Evolutionary conservation across 2,888 invertebrate genomes (phyloP), one percentile per base, ranked within the genome.

Genomic region (Pammene aurita): DNA sequence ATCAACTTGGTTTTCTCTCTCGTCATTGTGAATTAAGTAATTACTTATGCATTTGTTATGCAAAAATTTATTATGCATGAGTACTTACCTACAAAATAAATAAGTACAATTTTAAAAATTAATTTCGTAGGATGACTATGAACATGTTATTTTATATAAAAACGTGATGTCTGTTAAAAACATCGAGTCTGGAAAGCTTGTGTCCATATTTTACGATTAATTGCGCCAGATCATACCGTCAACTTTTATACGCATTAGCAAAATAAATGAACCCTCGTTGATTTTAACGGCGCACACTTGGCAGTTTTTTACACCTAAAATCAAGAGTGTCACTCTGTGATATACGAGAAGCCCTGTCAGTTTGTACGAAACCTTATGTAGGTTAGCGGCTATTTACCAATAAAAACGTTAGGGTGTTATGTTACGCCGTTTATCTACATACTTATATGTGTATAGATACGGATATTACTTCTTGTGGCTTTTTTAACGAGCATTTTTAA

Each of bases 261-360:
- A 44, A 44, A 11, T 13, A 44, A 67, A 46, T 41, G 67, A 63
- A 67, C 67, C 67, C 55, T n/a, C 13, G 5, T 44, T 16, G 16
- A 35, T 44, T 13, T 52, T 34, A 0, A 46, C 48, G 9, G 26
- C 58, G 18, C 60, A 16, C 13, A 34, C 48, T 54, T 69, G 26
- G 7, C 44, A 41, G 46, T 60, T 65, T 86, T 80, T 85, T 86
- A 83, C 77, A 83, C 82, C 80, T 79, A 83, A 88, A 89, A 90
- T 80, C 80, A 78, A 75, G 84, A 82, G 83, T 86, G 85, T 85
- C 87, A 84, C 77, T 81, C 75, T 56, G 48, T 64, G 85, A 82
- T 77, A 87, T 84, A 81, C 73, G 86, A 85, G 78, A 81, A 76
- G 74, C 75, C 76, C 74, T 79, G 80, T 76, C 80, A 80, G 73